Percentiles rank a stretch among this genome's conserved stretches.
Conservation (phyloP, 2,888 invertebrate species). For the Athrips mouffetella region DNA sequence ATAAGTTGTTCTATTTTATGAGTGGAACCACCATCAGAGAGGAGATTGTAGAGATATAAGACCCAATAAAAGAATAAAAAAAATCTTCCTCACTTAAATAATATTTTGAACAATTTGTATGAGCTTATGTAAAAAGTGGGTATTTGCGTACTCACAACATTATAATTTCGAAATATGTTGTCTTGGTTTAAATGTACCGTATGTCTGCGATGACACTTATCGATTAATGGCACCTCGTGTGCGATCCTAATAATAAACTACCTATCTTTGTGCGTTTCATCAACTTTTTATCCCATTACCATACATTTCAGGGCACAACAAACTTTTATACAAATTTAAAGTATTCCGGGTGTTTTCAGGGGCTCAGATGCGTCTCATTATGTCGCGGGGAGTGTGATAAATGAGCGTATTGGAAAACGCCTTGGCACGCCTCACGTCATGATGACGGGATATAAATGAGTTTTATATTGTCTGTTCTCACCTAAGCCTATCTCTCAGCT, state of each 20-base stretch:
- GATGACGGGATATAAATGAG: slow-evolving; percentile 73
- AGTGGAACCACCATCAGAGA: no score
- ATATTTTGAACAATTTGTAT: no score
- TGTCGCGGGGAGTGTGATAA: slow-evolving; percentile 69
- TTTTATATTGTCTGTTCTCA: slow-evolving; percentile 73
- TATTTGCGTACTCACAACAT: no score
- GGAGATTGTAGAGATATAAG: no score
- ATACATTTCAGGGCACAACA: slow-evolving; percentile 41
- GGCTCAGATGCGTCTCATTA: slow-evolving; percentile 69
- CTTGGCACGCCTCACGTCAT: slow-evolving; percentile 69
- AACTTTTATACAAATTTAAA: slow-evolving; percentile 59
- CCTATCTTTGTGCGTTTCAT: background rate
- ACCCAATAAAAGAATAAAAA: no score
- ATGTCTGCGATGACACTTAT: no score
- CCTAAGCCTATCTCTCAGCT: slow-evolving; percentile 65
- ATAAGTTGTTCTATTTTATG: no score
- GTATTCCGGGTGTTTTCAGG: slow-evolving; percentile 48
- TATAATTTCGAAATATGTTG: no score
- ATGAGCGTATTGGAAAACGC: slow-evolving; percentile 73
- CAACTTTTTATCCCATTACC: slow-evolving; percentile 30
- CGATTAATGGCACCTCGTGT: no score
- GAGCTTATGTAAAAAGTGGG: no score
- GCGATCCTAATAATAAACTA: background rate
- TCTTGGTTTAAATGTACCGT: no score
- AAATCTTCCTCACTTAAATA: no score